Conservation (phyloP, 2,888 invertebrate genomes). For the Oxystoma pomonae region DNA sequence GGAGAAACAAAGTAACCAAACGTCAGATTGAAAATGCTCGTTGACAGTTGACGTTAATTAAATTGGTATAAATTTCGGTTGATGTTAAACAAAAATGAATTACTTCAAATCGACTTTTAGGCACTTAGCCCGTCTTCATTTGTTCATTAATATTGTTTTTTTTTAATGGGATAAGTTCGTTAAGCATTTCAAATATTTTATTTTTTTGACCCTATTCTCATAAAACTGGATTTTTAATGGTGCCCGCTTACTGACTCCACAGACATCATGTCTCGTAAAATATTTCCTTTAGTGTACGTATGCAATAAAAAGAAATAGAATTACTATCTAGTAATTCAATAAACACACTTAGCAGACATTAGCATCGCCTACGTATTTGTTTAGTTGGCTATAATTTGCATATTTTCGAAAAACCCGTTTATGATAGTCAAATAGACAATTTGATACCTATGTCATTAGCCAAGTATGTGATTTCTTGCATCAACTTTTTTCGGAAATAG, state of each 20-base stretch:
- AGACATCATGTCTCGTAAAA: background rate
- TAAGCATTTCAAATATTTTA: background rate
- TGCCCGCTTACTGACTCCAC: no score
- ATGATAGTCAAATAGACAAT: background rate
- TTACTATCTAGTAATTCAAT: background rate
- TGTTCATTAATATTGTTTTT: background rate
- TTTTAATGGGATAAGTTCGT: background rate
- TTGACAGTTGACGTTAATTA: no score
- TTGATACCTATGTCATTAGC: background rate
- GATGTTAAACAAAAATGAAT: no score
- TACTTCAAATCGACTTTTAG: no score
- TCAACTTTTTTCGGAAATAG: background rate
- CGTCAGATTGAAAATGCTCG: no score
- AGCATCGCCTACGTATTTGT: background rate
- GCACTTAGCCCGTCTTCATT: no score
- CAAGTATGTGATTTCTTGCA: background rate
- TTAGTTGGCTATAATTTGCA: background rate
- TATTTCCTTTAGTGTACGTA: background rate
- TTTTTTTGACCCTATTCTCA: background rate
- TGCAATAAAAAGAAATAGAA: background rate
- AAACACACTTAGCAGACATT: background rate
- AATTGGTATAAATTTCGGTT: no score
- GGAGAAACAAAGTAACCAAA: no score
- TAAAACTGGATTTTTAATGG: background rate
- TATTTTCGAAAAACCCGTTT: background rate